Evolutionary conservation across 2,113 vertebrate species (phyloP), one percentile per base, ranked within the genome.

Genomic region (Argyrosomus japonicus): DNA sequence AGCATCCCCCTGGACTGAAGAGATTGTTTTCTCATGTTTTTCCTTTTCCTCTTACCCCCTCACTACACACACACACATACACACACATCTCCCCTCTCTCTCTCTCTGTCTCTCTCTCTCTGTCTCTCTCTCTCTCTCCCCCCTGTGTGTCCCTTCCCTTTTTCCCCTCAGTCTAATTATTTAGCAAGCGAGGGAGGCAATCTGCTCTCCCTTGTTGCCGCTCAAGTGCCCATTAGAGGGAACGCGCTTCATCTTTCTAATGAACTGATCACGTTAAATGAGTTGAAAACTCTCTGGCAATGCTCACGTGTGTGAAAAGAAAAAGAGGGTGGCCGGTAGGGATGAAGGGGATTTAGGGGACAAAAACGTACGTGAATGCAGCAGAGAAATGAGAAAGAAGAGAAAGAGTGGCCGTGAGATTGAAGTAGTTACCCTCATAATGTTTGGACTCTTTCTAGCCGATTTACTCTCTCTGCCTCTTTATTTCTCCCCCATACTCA

Each of bases 241-340:
- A 91, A 89, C 48, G 71, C 50, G 79, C 89, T 93, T 91, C 91
- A 82, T 94, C 91, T 93, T 87, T 94, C 88, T 93, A 94, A 95
- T 94, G 90, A 94, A 94, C 88, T 89, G 86, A 93, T 93, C 88
- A 89, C 75, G 79, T 89, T 85, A 89, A 94, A 93, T 89, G 91
- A 93, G 88, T 87, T 81, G 75, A 86, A 85, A 90, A 87, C 83
- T 87, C 51, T 54, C 69, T 54, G 76, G 71, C 83, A 72, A 63
- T 56, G 62, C 64, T 51, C 70, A 68, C 19, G 62, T 79, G 67
- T 61, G 60, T 56, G 43, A n/a, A 18, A 77, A 51, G 63, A 75
- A 68, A 75, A 76, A 70, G 47, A 17, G 50, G 36, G 47, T 15
- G 68, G 53, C 68, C 79, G 80, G 60, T 56, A 82, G 73, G 79